A percentile compares a stretch with the other conserved stretches of the same genome.
These are phyloP conservation scores for Dicranocentrus wangi DNA, from an alignment of 2,888 invertebrate species.

Conservation along the genomic window DNA sequence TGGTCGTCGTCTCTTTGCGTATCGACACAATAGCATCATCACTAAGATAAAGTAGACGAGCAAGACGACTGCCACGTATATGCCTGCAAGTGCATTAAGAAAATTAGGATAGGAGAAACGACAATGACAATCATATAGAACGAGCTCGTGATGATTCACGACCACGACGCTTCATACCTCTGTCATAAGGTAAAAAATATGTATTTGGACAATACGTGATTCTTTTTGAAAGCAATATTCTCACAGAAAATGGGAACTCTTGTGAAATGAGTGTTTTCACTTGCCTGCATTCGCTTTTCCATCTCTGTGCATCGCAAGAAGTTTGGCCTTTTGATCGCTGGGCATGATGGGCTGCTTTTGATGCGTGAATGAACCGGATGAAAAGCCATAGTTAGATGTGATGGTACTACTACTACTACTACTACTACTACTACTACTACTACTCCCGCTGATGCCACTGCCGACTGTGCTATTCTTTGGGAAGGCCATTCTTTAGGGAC, in stretches of 20 bases:
- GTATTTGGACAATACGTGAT: too few species aligned
- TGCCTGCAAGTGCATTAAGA: conserved; percentile 30
- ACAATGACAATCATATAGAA: neutral
- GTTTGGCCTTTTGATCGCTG: conserved; percentile 62
- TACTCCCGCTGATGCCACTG: neutral
- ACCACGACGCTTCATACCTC: too few species aligned
- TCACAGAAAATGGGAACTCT: too few species aligned
- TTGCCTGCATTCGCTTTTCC: conserved; percentile 66
- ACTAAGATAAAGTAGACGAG: conserved; percentile 59
- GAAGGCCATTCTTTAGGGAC: conserved; percentile 27
- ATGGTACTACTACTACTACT: conserved; percentile 8
- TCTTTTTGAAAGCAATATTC: too few species aligned
- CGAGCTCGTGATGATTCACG: too few species aligned
- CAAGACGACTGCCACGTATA: conserved; percentile 62
- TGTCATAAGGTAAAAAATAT: too few species aligned
- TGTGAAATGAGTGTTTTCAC: conserved; percentile 13
- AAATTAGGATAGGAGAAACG: neutral
- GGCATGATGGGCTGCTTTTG: conserved; percentile 62
- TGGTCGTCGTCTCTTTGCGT: conserved; percentile 48
- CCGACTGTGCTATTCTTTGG: conserved; percentile 40
- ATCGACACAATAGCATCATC: conserved; percentile 57
- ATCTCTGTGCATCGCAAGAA: conserved; percentile 66
- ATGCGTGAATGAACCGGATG: conserved; percentile 58
- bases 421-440: too few species aligned
- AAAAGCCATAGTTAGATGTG: conserved; percentile 45